A percentile compares a stretch with the other conserved stretches of the same genome.
Evolutionary conservation across 2,113 vertebrate genomes (phyloP).

Genomic region (Siphamia tubifer): DNA sequence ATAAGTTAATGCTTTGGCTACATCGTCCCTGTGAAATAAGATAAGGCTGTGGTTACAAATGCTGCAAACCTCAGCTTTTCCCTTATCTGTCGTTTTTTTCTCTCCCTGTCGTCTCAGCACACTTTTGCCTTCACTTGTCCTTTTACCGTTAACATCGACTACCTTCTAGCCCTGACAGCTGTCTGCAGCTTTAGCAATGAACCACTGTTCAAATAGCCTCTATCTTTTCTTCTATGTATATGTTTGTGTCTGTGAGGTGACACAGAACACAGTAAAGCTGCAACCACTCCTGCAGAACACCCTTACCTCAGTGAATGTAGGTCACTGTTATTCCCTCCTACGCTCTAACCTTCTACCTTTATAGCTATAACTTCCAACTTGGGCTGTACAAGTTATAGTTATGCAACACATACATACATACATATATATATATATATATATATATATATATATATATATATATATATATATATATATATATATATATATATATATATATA

Average conservation of each 20-base stretch:
- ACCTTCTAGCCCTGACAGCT: slow-evolving; percentile 16
- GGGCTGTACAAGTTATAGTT: no score
- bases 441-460: no score
- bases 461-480: no score
- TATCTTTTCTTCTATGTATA: neutral
- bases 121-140: neutral
- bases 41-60: no score
- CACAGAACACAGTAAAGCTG: slow-evolving; percentile 44
- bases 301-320: slow-evolving; percentile 61
- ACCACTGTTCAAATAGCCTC: neutral
- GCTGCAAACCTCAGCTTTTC: neutral
- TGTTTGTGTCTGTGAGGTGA: neutral
- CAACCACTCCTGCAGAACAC: slow-evolving; percentile 55
- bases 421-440: no score
- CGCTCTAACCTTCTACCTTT: slow-evolving; percentile 20
- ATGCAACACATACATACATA: no score
- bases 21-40: no score
- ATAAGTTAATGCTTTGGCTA: no score
- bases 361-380: slow-evolving; percentile 12
- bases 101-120: neutral
- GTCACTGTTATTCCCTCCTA: slow-evolving; percentile 41
- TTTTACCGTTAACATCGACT: neutral
- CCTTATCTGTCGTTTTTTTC: no score
- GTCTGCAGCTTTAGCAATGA: neutral
- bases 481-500: no score